Base-by-base conservation (phyloP, 37 sponge, comb jelly and placozoan species). In the Chondrilla cf. caribensis region DNA sequence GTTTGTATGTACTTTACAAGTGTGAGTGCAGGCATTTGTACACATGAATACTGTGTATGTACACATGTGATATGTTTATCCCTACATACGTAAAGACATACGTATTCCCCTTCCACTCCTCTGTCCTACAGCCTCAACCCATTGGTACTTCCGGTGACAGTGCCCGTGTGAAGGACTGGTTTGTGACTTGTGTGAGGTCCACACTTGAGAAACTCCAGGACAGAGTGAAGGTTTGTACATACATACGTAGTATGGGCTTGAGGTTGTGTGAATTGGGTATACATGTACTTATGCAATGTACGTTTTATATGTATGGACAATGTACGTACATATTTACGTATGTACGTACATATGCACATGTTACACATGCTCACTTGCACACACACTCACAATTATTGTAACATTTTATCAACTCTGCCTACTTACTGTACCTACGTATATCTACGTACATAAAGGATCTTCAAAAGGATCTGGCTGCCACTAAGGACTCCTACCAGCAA, bases 141-240 rank as follows among this genome's bases (percentile, higher is more conserved):
- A 82, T 60, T 85, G 90, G 58, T 29, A 79, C 60, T 17, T 24
- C 41, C 70, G 83, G 72, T 38, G 90, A 89, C 43, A 37, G 70
- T 1, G 59, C 22, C 0, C 77, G 86, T 8, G 22, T 82, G 60
- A 82, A 51, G 26, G 86, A 89, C 38, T 89, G 90, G 90, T 77
- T 79, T 26, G 60, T 89, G 47, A 25, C 79, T 0, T 58, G 72
- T 29, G 90, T 89, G 0, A 57, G 64, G 38, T 58, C 81, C 24
- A 70, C 78, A 9, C 24, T 89, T 15, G 71, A 82, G 35, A n/a
- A 75, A 25, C 84, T 47, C 19, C 81, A 89, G n/a, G 68, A 51
- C 26, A 81, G 43, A 14, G 64, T 84, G 3, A 29, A 77, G 79
- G 88, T 87, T 0, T 28, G 77, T 64, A 0, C 36, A n/a, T 19